A percentile compares a stretch with the other conserved stretches of the same genome.
Evolutionary conservation across 64 coral and sea anemone genomes (phyloP).

Genomic region (Hydrozoanthus tunicans): DNA sequence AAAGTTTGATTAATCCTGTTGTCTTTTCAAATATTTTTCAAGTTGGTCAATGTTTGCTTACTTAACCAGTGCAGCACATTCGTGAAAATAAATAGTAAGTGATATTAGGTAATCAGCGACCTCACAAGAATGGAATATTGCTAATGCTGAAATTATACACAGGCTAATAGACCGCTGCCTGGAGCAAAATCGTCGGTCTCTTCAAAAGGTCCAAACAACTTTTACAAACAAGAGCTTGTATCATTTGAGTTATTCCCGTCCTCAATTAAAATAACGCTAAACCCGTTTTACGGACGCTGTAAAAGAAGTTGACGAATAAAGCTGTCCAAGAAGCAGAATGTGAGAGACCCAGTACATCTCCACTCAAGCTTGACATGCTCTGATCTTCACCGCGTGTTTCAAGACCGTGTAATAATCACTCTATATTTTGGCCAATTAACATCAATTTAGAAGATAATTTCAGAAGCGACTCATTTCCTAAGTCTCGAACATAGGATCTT

Average conservation of each 20-base stretch:
- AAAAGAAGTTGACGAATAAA: not conserved
- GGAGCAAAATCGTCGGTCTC: slow-evolving; percentile 44
- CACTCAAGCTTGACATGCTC: slow-evolving; percentile 5
- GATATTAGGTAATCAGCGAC: slow-evolving; percentile 53
- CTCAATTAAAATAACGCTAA: slow-evolving; percentile 7
- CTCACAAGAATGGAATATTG: slow-evolving; percentile 47
- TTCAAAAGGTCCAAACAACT: slow-evolving; percentile 36
- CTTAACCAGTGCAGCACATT: slow-evolving; percentile 55
- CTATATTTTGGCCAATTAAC: slow-evolving; percentile 62
- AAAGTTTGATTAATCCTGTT: slow-evolving; percentile 50
- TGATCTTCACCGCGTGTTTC: slow-evolving; percentile 57
- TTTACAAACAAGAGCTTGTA: slow-evolving; percentile 26
- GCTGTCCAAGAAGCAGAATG: not conserved
- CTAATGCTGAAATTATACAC: slow-evolving; percentile 53
- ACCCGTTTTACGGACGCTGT: not conserved
- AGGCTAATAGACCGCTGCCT: slow-evolving; percentile 43
- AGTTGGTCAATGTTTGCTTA: slow-evolving; percentile 60
- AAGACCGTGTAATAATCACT: slow-evolving; percentile 29
- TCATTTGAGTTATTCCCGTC: not conserved
- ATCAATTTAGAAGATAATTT: slow-evolving; percentile 53
- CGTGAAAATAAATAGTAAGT: slow-evolving; percentile 50
- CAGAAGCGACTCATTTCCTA: slow-evolving; percentile 54
- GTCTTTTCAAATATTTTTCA: slow-evolving; percentile 47
- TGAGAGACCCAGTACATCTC: not conserved
- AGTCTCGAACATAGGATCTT: not conserved